phyloP scores from a whole-genome alignment of 2,113 vertebrate species.

The Tetrax tetrax region DNA sequence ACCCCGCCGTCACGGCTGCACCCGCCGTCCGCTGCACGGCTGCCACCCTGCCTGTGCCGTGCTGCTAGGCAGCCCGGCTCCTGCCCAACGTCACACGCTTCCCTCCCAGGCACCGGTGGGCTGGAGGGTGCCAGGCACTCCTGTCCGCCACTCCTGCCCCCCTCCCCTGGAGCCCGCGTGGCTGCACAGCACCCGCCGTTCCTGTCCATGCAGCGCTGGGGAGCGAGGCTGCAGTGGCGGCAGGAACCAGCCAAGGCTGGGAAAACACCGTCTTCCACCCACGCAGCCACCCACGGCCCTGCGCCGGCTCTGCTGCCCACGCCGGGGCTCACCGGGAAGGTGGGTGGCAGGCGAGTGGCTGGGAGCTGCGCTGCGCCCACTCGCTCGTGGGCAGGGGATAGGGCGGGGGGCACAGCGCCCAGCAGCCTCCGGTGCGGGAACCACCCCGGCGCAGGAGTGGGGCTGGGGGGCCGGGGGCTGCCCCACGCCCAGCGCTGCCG shows the following conservation, averaged over 20 bases:
- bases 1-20: not conserved
- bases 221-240: not conserved
- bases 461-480: accelerated
- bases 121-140: accelerated
- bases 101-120: not conserved
- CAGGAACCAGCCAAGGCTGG: not conserved
- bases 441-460: accelerated
- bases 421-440: not conserved
- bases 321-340: not conserved
- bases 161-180: not conserved
- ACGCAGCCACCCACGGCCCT: not conserved
- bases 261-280: slow-evolving; percentile 38
- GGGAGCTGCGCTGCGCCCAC: not conserved
- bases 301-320: not conserved
- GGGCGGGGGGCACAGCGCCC: not conserved
- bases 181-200: accelerated
- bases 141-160: accelerated
- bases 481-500: not conserved
- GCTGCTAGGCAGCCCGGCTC: not conserved
- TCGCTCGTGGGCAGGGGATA: not conserved
- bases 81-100: accelerated
- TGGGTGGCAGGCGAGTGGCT: not conserved
- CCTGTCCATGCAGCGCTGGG: not conserved
- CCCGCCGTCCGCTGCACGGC: accelerated
- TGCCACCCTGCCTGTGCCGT: not conserved